Conservation (phyloP, 2,113 vertebrate species). For the Reinhardtius hippoglossoides region DNA sequence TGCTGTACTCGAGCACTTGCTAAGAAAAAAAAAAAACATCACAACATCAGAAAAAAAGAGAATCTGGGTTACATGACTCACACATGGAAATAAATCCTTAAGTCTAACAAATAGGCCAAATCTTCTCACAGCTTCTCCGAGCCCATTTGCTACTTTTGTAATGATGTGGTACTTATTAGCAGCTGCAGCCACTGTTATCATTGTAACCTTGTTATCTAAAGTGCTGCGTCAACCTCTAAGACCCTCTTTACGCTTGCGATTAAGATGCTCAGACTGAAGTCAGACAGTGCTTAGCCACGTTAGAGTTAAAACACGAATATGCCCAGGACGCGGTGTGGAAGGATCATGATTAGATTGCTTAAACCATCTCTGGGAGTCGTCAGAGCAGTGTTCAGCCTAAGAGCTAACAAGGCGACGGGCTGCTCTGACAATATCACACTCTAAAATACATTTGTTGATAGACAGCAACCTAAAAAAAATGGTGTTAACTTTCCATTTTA, state of each 20-base stretch:
- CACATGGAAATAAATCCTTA: slow-evolving; percentile 61
- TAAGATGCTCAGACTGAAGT: slow-evolving; percentile 24
- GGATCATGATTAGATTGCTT: not conserved
- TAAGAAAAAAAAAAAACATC: slow-evolving; percentile 8
- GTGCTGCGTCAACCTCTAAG: slow-evolving; percentile 31
- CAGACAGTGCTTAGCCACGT: not conserved
- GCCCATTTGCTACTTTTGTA: slow-evolving; percentile 26
- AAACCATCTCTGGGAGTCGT: slow-evolving; percentile 6
- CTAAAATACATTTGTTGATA: slow-evolving; percentile 2
- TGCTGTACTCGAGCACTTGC: slow-evolving; percentile 40
- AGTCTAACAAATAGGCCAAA: slow-evolving; percentile 64
- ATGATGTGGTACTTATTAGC: slow-evolving; percentile 32
- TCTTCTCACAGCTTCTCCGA: slow-evolving; percentile 44
- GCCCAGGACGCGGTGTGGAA: not conserved
- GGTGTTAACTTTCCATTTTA: slow-evolving; percentile 6
- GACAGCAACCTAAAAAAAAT: not conserved
- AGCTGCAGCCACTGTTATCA: slow-evolving; percentile 36
- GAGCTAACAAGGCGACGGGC: slow-evolving; percentile 11
- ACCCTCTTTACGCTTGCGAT: slow-evolving; percentile 4
- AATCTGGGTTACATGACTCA: slow-evolving; percentile 62
- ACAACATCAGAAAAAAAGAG: slow-evolving; percentile 35
- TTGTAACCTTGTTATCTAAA: slow-evolving; percentile 39
- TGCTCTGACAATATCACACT: not conserved
- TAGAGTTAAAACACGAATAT: not conserved
- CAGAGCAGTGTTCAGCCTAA: not conserved